Evolutionary conservation across 2,888 invertebrate genomes (phyloP).

Genomic region (Anthophora plumipes): DNA sequence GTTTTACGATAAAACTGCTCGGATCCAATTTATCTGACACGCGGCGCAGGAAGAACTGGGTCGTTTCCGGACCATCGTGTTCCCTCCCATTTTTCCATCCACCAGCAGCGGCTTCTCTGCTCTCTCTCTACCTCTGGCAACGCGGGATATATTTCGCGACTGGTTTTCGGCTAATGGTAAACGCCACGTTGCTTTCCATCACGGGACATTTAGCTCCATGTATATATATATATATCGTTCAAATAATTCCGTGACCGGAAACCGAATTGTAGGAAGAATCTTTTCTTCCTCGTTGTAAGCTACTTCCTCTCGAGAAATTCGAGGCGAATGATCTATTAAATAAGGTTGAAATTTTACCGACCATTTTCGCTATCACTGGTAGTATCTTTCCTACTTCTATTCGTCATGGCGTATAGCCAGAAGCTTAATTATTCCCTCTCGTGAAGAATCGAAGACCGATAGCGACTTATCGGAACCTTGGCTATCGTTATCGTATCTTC

Average conservation of each 20-base stretch:
- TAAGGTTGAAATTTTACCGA: too few relatives aligned
- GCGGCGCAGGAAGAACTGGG: conserved; percentile 71
- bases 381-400: too few relatives aligned
- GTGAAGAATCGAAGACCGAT: too few relatives aligned
- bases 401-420: too few relatives aligned
- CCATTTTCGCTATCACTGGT: too few relatives aligned
- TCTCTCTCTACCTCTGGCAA: conserved; percentile 9
- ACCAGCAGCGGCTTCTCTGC: conserved; percentile 20
- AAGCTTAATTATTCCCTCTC: too few relatives aligned
- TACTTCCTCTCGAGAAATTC: too few relatives aligned
- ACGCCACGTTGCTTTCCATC: conserved; percentile 39
- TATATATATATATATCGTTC: too few relatives aligned
- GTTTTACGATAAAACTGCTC: conserved; percentile 76
- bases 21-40: conserved; percentile 76
- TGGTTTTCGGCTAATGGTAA: conserved; percentile 45
- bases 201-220: conserved; percentile 42
- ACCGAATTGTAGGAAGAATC: not conserved
- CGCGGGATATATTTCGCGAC: conserved; percentile 45
- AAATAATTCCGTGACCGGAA: conserved; percentile 38
- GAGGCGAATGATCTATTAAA: too few relatives aligned
- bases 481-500: too few relatives aligned
- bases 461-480: too few relatives aligned
- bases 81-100: conserved; percentile 51
- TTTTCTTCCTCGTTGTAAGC: not conserved
- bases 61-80: conserved; percentile 74